Percentiles rank a stretch among this genome's conserved stretches.
These are phyloP conservation scores for Tenodera sinensis DNA, from an alignment of 2,888 invertebrate species.

Conservation along the genomic window DNA sequence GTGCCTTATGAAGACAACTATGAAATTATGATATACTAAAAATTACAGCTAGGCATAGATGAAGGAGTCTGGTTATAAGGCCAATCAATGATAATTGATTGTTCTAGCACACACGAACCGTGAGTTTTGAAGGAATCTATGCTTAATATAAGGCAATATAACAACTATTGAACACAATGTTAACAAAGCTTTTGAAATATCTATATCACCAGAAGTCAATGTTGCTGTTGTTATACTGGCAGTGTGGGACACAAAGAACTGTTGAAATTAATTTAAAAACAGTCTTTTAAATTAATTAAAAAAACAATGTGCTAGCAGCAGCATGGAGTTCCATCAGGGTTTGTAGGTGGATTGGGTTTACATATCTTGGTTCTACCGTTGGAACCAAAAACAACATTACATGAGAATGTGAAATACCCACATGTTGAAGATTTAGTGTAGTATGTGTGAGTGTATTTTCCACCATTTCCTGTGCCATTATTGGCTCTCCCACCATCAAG, in stretches of 20 bases:
- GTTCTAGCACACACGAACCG: no score
- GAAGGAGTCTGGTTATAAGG: no score
- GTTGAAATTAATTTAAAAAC: background rate
- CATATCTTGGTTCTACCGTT: conserved; percentile 78
- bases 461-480: conserved; percentile 50
- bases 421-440: conserved; percentile 84
- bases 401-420: conserved; percentile 82
- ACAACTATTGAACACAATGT: background rate
- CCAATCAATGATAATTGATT: no score
- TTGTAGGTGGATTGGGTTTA: conserved; percentile 72
- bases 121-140: no score
- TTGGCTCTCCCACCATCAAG: conserved; percentile 53
- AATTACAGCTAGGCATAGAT: no score
- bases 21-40: no score
- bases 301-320: conserved; percentile 20
- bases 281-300: background rate
- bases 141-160: background rate
- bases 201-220: background rate
- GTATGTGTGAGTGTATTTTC: conserved; percentile 73
- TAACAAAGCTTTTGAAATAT: background rate
- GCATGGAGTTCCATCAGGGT: conserved; percentile 66
- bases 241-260: background rate
- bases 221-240: background rate
- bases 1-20: no score
- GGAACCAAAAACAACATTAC: conserved; percentile 72